Conservation (phyloP, 2,797 vertebrate species). For the Helarctos malayanus region DNA sequence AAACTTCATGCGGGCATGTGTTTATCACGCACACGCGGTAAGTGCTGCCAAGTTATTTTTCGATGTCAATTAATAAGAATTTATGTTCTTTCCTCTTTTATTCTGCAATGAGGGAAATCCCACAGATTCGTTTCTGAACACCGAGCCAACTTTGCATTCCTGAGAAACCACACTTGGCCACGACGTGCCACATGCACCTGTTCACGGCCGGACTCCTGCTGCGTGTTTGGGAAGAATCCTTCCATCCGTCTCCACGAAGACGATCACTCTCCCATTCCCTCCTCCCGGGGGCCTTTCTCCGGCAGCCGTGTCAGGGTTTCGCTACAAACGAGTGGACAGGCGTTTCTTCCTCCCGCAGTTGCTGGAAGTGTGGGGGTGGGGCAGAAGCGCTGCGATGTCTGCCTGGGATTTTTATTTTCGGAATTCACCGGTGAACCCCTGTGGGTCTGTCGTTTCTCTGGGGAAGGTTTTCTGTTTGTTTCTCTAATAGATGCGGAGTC, state of each 20-base stretch:
- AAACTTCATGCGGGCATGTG: not conserved
- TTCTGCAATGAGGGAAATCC: not conserved
- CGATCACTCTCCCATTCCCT: accelerated
- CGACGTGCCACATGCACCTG: accelerated
- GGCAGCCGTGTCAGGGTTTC: not conserved
- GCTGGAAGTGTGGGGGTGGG: accelerated
- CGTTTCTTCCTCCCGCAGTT: not conserved
- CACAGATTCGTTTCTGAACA: not conserved
- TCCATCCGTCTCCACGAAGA: not conserved
- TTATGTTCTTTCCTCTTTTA: not conserved
- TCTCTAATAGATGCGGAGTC: not conserved
- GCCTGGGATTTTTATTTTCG: too few species aligned
- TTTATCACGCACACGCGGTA: not conserved
- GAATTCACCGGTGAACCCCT: not conserved
- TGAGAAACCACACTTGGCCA: accelerated
- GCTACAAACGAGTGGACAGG: too few species aligned
- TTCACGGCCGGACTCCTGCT: not conserved
- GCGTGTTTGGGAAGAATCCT: not conserved
- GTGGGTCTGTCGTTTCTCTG: not conserved
- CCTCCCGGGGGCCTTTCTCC: accelerated
- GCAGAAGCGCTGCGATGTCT: accelerated
- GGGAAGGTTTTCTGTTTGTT: not conserved
- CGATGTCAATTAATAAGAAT: too few species aligned
- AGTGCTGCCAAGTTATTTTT: not conserved
- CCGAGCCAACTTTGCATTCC: not conserved